Evolutionary conservation across 2,888 invertebrate genomes (phyloP).

Genomic region (Bombylius discolor): DNA sequence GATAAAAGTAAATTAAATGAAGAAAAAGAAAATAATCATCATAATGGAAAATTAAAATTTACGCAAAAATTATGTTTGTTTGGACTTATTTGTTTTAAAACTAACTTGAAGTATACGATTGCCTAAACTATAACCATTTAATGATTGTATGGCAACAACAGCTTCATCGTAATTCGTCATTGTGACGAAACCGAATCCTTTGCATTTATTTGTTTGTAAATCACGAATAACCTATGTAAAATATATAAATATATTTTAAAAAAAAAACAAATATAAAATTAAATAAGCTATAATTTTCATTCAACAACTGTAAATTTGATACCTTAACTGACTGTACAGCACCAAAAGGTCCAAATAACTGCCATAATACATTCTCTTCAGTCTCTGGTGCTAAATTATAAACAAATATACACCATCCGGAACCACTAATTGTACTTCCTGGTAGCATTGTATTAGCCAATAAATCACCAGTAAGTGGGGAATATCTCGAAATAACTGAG

Average conservation of each 20-base stretch:
- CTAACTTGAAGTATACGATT: slow-evolving; percentile 95
- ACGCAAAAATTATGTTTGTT: slow-evolving; percentile 39
- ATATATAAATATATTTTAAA: not conserved
- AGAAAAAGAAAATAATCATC: too few species aligned
- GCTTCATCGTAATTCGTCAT: slow-evolving; percentile 99
- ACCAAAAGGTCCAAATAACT: slow-evolving; percentile 94
- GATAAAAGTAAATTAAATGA: too few species aligned
- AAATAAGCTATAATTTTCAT: not conserved
- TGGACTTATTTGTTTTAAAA: slow-evolving; percentile 88
- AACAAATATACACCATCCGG: slow-evolving; percentile 75
- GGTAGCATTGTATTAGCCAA: slow-evolving; percentile 65
- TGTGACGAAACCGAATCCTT: slow-evolving; percentile 95
- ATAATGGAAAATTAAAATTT: not conserved
- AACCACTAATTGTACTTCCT: slow-evolving; percentile 71
- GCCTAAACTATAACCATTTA: slow-evolving; percentile 91
- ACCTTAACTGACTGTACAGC: slow-evolving; percentile 97
- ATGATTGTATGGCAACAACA: slow-evolving; percentile 85
- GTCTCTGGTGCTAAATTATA: slow-evolving; percentile 93
- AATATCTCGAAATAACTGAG: slow-evolving; percentile 50
- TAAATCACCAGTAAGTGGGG: slow-evolving; percentile 74
- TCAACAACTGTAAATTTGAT: slow-evolving; percentile 4
- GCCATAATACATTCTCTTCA: slow-evolving; percentile 92
- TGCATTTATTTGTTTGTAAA: slow-evolving; percentile 92
- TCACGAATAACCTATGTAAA: slow-evolving; percentile 65
- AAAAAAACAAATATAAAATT: not conserved